Conservation (phyloP, 2,113 vertebrate genomes). For the Pachyramphus minor region DNA sequence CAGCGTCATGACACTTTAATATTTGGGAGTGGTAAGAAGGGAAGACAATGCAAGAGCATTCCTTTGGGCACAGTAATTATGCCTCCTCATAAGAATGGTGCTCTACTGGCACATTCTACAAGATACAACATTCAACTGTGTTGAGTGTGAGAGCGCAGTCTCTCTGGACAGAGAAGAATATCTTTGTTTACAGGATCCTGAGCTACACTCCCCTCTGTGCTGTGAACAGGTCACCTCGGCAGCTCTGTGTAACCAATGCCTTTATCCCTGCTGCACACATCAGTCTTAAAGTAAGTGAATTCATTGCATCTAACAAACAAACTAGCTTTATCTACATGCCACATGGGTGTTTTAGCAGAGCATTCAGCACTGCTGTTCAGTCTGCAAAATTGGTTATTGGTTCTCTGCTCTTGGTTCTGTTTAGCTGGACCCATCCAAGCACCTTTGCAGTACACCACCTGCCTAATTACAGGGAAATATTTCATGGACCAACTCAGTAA, state of each 20-base stretch:
- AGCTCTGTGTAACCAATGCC: not conserved
- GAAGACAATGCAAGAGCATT: not conserved
- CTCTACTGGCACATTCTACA: not conserved
- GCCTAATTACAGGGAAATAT: not conserved
- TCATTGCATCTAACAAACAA: not conserved
- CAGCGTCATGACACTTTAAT: not conserved
- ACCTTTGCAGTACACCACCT: not conserved
- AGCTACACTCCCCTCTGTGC: not conserved
- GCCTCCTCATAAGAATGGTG: not conserved
- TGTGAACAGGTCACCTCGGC: not conserved
- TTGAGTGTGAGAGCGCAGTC: not conserved
- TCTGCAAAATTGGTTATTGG: not conserved
- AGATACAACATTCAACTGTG: not conserved
- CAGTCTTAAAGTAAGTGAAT: not conserved
- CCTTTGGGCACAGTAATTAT: not conserved
- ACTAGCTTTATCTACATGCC: not conserved
- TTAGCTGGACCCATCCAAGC: not conserved
- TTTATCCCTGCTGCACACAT: not conserved
- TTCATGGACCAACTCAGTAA: not conserved
- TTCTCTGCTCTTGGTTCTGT: not conserved
- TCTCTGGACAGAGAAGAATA: not conserved
- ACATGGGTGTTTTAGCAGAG: fast-evolving
- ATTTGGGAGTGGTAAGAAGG: not conserved
- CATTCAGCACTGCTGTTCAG: fast-evolving
- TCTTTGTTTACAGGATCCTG: not conserved